Conservation (phyloP, 2,888 invertebrate species). For the Hirtodrosophila duncani region DNA sequence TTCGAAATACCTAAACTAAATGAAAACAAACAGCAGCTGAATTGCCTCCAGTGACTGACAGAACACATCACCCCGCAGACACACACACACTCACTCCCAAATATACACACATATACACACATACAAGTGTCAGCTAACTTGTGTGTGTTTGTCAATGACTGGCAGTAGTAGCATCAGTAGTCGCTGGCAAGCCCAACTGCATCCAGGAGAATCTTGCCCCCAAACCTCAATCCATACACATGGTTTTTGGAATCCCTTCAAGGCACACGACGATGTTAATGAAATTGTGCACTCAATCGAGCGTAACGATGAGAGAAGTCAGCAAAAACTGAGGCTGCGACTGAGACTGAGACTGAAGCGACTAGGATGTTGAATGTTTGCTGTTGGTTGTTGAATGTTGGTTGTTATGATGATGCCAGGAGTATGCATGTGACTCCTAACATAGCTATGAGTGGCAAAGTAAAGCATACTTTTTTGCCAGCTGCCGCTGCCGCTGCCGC, state of each 20-base stretch:
- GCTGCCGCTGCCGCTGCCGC: constrained; percentile 27
- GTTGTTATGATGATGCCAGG: constrained; percentile 26
- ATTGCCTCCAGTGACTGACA: constrained; percentile 8
- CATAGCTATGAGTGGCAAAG: too few relatives aligned
- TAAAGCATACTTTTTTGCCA: too few relatives aligned
- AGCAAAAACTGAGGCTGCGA: constrained; percentile 58
- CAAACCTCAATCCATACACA: constrained; percentile 3
- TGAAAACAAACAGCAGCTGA: constrained; percentile 1
- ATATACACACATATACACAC: background rate
- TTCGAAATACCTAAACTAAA: too few relatives aligned
- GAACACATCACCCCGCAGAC: constrained; percentile 7
- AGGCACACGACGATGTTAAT: constrained; percentile 58
- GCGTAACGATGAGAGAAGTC: constrained; percentile 67
- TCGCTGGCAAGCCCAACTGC: constrained; percentile 33
- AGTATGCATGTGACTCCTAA: constrained; percentile 4
- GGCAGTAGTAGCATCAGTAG: too few relatives aligned
- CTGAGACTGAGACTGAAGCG: constrained; percentile 1
- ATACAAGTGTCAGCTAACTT: background rate
- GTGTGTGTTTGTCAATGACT: constrained; percentile 1
- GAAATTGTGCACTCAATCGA: constrained; percentile 72
- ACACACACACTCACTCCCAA: background rate
- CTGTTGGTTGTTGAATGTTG: constrained; percentile 17
- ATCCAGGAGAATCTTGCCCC: constrained; percentile 4
- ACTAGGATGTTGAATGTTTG: constrained; percentile 47
- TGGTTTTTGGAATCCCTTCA: constrained; percentile 22